Conservation (phyloP, 2,113 vertebrate species). For the Pelodiscus sinensis region DNA sequence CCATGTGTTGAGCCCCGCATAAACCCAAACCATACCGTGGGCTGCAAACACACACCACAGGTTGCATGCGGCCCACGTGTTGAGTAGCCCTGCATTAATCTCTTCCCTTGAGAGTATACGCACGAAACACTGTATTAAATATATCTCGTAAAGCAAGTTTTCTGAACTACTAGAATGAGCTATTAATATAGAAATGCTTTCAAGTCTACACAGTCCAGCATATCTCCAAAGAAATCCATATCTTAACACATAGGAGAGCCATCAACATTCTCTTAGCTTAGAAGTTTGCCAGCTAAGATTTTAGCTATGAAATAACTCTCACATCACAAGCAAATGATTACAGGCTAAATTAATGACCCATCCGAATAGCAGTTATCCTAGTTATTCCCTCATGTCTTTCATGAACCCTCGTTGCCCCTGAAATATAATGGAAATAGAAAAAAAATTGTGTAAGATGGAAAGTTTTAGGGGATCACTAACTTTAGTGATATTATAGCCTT, state of each 20-base stretch:
- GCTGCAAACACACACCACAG: no score
- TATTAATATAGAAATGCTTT: not conserved
- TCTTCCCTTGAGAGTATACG: not conserved
- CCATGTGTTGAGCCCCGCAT: no score
- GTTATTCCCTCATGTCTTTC: not conserved
- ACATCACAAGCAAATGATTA: not conserved
- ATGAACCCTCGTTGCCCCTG: not conserved
- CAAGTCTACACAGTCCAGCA: not conserved
- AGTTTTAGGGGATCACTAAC: not conserved
- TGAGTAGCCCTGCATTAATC: not conserved
- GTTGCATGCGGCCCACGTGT: no score
- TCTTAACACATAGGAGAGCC: not conserved
- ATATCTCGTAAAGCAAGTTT: not conserved
- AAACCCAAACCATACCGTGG: no score
- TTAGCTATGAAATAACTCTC: not conserved
- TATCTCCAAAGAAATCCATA: not conserved
- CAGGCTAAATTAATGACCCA: not conserved
- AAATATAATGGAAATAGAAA: no score
- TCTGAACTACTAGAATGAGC: not conserved
- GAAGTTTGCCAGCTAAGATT: not conserved
- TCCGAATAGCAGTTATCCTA: not conserved
- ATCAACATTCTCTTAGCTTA: not conserved
- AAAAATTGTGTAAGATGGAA: not conserved
- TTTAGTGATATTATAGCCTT: not conserved
- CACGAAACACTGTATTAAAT: not conserved